These are phyloP conservation scores for Otolemur garnettii DNA, from an alignment of 2,113 vertebrate species.

Conservation along the genomic window DNA sequence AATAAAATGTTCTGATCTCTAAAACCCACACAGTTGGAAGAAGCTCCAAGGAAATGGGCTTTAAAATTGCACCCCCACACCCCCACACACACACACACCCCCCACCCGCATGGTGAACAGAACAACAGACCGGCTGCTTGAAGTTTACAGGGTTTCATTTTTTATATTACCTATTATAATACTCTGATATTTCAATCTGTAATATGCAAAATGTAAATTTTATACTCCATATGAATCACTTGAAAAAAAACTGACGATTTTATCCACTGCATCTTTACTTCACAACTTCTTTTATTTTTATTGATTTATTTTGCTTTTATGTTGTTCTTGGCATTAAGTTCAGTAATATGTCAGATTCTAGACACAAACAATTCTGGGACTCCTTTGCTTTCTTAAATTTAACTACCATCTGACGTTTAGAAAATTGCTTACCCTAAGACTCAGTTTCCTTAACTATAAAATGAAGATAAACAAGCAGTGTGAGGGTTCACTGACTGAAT, in stretches of 20 bases:
- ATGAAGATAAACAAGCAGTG: neutral
- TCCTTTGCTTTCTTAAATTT: neutral
- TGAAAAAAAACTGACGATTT: neutral
- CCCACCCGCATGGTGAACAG: neutral
- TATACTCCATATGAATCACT: neutral
- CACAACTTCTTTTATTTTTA: neutral
- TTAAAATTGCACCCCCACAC: neutral
- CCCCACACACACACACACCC: too few relatives aligned
- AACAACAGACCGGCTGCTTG: neutral
- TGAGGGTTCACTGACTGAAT: neutral
- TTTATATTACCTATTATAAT: neutral
- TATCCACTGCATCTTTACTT: neutral
- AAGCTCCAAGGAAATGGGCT: neutral
- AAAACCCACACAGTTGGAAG: neutral
- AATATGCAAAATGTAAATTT: neutral
- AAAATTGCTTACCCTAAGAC: neutral
- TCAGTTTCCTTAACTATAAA: neutral
- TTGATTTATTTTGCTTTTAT: neutral
- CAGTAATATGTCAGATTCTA: neutral
- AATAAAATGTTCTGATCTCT: neutral
- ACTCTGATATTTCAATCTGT: neutral
- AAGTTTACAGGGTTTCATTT: neutral
- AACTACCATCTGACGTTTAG: neutral
- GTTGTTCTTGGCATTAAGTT: neutral
- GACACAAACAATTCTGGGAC: neutral